Percentiles rank a stretch among this genome's conserved stretches.
Conservation (phyloP, 2,113 vertebrate genomes). For the Noturus placidus region DNA sequence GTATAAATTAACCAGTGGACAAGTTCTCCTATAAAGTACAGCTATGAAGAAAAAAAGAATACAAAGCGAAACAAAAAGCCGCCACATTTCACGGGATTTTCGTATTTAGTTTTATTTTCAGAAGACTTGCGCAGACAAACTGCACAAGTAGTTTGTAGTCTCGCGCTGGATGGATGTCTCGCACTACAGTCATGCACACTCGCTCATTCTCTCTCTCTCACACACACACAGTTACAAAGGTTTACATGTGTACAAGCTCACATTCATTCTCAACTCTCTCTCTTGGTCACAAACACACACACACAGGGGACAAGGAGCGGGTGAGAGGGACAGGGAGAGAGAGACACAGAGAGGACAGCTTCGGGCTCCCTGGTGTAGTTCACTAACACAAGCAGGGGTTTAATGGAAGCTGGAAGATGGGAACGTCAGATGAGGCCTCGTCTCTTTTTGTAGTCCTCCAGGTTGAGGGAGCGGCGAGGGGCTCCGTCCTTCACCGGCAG, state of each 20-base stretch:
- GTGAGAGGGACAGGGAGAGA: background rate
- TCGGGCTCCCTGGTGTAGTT: conserved; percentile 43
- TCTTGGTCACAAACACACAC: conserved; percentile 49
- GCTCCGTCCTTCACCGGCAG: conserved; percentile 96
- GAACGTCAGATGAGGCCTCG: conserved; percentile 90
- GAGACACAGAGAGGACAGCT: conserved; percentile 18
- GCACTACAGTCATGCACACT: background rate
- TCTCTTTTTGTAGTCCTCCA: conserved; percentile 99
- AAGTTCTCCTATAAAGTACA: conserved; percentile 60
- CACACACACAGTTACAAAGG: conserved; percentile 55
- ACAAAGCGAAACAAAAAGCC: conserved; percentile 45
- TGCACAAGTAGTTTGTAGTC: conserved; percentile 60
- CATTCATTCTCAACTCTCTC: conserved; percentile 29
- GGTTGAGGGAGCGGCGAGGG: conserved; percentile 91
- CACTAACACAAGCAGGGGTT: conserved; percentile 75
- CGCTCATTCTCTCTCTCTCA: background rate
- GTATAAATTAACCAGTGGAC: conserved; percentile 56
- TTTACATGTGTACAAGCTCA: conserved; percentile 50
- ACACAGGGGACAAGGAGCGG: background rate
- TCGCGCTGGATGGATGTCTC: conserved; percentile 40
- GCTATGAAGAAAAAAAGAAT: conserved; percentile 55
- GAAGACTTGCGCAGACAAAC: conserved; percentile 40
- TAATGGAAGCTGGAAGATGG: conserved; percentile 55
- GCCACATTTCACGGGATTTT: conserved; percentile 53
- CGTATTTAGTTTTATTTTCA: conserved; percentile 66